These are phyloP conservation scores for Thymallus thymallus DNA, from an alignment of 2,113 vertebrate genomes.

Conservation along the genomic window DNA sequence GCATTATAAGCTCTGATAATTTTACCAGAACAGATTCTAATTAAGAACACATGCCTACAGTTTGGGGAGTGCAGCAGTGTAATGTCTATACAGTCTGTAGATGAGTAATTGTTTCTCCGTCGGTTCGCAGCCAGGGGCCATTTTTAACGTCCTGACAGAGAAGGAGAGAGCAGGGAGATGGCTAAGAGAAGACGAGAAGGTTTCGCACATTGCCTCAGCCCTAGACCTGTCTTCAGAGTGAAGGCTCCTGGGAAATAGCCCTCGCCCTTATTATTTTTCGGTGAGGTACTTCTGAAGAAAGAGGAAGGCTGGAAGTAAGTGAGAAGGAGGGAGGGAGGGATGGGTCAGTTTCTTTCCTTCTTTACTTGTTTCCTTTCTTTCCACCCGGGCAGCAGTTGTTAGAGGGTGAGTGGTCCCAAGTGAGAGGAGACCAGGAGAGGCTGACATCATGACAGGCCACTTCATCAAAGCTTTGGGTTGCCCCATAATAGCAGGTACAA, in stretches of 20 bases:
- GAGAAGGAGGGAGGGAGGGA: conserved; percentile 12
- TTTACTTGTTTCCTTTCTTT: conserved; percentile 12
- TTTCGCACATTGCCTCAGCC: conserved; percentile 1
- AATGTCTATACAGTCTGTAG: conserved; percentile 59
- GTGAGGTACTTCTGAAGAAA: conserved; percentile 11
- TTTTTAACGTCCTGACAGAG: conserved; percentile 67
- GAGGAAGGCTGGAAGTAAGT: conserved; percentile 25
- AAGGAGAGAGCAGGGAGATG: conserved; percentile 33
- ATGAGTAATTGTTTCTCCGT: conserved; percentile 70
- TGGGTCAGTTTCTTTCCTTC: conserved; percentile 8
- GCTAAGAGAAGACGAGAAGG: conserved; percentile 21
- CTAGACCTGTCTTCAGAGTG: conserved; percentile 14
- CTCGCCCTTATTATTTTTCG: conserved; percentile 22
- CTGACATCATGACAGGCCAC: conserved; percentile 70
- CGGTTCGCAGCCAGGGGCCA: conserved; percentile 48
- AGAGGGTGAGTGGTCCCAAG: conserved; percentile 56
- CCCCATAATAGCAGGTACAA: conserved; percentile 26
- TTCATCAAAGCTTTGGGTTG: conserved; percentile 59
- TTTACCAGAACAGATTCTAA: conserved; percentile 60
- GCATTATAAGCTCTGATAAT: conserved; percentile 67
- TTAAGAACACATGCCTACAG: conserved; percentile 65
- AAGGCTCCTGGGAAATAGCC: not conserved
- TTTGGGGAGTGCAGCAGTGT: conserved; percentile 55
- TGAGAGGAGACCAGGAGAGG: conserved; percentile 56
- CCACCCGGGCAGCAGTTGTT: conserved; percentile 43